Percentiles rank a stretch among this genome's conserved stretches.
Evolutionary conservation across 1,140 invertebrate genomes (phyloP).

Genomic region (Pseudomyrmex pallidus): DNA sequence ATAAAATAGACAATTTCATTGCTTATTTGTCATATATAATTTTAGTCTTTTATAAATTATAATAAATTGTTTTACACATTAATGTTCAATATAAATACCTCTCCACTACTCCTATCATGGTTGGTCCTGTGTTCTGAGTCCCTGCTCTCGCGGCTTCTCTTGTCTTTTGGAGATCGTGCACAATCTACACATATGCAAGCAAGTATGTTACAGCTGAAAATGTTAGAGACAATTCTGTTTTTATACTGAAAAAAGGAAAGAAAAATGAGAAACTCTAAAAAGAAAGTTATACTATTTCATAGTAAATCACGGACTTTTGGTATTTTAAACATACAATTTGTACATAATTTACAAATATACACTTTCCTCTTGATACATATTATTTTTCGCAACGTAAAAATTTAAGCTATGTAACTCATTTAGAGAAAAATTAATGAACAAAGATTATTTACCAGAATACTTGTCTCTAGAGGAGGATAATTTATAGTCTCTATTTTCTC

Average conservation of each 20-base stretch:
- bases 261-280: conserved; percentile 62
- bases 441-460: conserved; percentile 88
- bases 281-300: conserved; percentile 2
- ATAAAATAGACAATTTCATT: neutral
- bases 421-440: neutral
- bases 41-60: conserved; percentile 6
- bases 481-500: conserved; percentile 96
- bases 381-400: neutral
- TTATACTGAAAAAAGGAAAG: conserved; percentile 72
- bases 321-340: neutral
- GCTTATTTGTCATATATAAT: conserved; percentile 4
- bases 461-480: conserved; percentile 91
- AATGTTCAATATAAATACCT: conserved; percentile 83
- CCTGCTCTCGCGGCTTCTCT: conserved; percentile 90
- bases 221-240: conserved; percentile 78
- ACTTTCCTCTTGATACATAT: neutral
- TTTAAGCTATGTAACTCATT: neutral
- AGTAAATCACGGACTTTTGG: neutral
- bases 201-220: conserved; percentile 82
- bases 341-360: conserved; percentile 27
- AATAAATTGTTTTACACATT: neutral
- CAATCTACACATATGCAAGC: conserved; percentile 87
- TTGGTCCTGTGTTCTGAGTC: conserved; percentile 93
- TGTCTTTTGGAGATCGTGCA: conserved; percentile 93
- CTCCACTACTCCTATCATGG: conserved; percentile 92